phyloP scores from a whole-genome alignment of 2,113 vertebrate species.

The Alethe castanea region DNA sequence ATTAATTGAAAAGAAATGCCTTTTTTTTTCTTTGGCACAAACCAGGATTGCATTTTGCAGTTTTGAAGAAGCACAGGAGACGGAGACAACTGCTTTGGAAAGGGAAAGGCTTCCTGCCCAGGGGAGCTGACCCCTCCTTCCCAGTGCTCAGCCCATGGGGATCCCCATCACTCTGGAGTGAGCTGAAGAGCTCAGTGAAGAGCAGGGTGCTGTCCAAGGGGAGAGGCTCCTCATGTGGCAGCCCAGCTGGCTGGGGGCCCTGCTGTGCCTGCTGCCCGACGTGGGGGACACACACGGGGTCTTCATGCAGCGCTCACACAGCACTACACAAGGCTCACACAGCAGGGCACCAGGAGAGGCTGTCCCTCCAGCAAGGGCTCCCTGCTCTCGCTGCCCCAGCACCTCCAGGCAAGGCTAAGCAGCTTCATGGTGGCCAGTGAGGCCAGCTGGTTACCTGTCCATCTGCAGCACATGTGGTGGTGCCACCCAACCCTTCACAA shows the following conservation, averaged over 20 bases:
- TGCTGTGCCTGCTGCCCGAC: not conserved
- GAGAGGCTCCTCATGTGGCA: not conserved
- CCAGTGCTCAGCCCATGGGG: rapidly evolving
- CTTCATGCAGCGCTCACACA: not conserved
- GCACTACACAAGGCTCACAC: not conserved
- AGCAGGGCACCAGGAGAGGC: not conserved
- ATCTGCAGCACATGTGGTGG: rapidly evolving
- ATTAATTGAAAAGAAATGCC: not conserved
- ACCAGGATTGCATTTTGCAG: not conserved
- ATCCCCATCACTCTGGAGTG: rapidly evolving
- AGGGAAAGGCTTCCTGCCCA: not conserved
- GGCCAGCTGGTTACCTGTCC: not conserved
- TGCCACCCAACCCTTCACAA: not conserved
- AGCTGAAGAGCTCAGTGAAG: not conserved
- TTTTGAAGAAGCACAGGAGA: not conserved
- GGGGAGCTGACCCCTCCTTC: not conserved
- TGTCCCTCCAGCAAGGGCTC: not conserved
- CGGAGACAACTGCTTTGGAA: not conserved
- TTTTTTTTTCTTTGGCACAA: not conserved
- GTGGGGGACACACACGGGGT: not conserved
- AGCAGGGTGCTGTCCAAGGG: not conserved
- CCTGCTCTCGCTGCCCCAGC: not conserved
- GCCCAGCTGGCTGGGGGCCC: not conserved
- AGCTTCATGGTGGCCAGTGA: not conserved
- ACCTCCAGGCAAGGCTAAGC: not conserved